Percentiles rank a stretch among this genome's conserved stretches.
Conservation (phyloP, 2,113 vertebrate species). For the Panthera leo region DNA sequence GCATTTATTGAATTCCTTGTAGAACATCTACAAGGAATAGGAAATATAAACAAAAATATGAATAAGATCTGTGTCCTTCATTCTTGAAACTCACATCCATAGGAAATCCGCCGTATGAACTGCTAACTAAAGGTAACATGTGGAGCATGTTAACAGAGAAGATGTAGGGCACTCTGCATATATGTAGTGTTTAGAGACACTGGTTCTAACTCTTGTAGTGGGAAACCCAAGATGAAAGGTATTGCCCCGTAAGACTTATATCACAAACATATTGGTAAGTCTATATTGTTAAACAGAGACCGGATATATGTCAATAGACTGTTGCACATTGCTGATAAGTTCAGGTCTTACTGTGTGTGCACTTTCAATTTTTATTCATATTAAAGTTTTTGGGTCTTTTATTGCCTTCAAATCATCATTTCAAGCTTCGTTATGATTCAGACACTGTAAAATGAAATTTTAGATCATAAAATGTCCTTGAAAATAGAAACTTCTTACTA, state of each 20-base stretch:
- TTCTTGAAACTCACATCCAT: background rate
- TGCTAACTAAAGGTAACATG: background rate
- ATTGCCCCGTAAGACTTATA: background rate
- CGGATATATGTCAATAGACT: background rate
- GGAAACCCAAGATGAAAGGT: background rate
- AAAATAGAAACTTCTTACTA: conserved; percentile 65
- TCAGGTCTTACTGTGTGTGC: background rate
- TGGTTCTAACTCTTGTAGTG: background rate
- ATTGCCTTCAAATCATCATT: conserved; percentile 50
- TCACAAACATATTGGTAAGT: background rate
- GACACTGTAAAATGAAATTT: conserved; percentile 66
- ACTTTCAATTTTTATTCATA: conserved; percentile 51
- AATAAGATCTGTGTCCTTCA: background rate
- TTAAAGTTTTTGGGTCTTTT: conserved; percentile 40
- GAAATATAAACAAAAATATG: background rate
- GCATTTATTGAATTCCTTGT: background rate
- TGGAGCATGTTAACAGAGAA: background rate
- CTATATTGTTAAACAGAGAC: background rate
- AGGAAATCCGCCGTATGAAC: background rate
- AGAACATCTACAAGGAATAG: background rate
- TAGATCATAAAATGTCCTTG: conserved; percentile 56
- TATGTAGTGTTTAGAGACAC: background rate
- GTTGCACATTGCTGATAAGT: background rate
- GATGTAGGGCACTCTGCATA: too few relatives aligned
- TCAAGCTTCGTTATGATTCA: conserved; percentile 45